A percentile compares a stretch with the other conserved stretches of the same genome.
Conservation (phyloP, 2,888 invertebrate genomes). For the Standfussiana lucernea region DNA sequence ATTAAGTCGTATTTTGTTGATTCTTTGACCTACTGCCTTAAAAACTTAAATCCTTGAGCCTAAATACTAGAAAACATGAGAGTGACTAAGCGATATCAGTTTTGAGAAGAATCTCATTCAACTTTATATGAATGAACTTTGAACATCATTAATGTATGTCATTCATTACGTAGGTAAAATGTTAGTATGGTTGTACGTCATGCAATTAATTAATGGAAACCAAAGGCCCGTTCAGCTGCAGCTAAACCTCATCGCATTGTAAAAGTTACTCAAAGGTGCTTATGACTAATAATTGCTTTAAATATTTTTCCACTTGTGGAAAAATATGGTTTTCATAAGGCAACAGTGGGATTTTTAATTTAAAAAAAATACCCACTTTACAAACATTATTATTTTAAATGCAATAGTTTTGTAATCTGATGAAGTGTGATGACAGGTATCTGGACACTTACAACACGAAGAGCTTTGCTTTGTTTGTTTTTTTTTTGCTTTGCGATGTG, state of each 20-base stretch:
- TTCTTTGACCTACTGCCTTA: conserved; percentile 18
- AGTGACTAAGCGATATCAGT: conserved; percentile 34
- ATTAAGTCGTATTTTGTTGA: background rate
- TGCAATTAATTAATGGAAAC: conserved; percentile 35
- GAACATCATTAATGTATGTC: conserved; percentile 17
- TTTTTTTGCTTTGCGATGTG: too few species aligned
- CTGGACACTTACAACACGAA: background rate
- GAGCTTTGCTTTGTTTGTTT: background rate
- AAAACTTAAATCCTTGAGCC: background rate
- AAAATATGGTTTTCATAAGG: conserved; percentile 21
- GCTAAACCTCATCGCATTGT: conserved; percentile 24
- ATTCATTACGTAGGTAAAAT: conserved; percentile 19
- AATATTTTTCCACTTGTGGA: conserved; percentile 48
- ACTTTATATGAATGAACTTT: conserved; percentile 43
- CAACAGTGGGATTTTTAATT: conserved; percentile 13
- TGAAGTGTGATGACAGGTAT: background rate
- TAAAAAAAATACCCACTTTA: too few species aligned
- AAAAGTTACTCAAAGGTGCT: conserved; percentile 9
- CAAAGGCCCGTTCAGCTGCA: background rate
- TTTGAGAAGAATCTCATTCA: conserved; percentile 18
- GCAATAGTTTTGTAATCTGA: background rate
- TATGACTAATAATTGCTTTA: conserved; percentile 38
- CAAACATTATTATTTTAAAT: background rate
- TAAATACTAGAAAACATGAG: conserved; percentile 18
- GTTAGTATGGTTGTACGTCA: conserved; percentile 51